Conservation (phyloP, 1,140 invertebrate species). For the Gonatopus flavifemur region DNA sequence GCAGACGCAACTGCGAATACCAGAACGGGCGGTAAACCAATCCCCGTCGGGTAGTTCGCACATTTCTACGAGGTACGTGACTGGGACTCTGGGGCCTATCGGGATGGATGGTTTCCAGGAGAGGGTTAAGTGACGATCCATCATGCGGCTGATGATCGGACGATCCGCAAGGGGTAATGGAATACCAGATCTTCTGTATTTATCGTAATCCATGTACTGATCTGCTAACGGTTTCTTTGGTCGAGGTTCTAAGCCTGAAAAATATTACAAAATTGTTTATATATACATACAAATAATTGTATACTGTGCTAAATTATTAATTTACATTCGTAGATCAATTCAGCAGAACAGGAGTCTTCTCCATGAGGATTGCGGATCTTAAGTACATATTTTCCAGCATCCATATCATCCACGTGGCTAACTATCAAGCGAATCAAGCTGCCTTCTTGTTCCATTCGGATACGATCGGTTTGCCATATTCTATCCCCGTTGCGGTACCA, state of each 20-base stretch:
- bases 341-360: slow-evolving; percentile 78
- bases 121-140: slow-evolving; percentile 79
- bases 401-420: slow-evolving; percentile 70
- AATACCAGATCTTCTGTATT: slow-evolving; percentile 76
- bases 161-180: slow-evolving; percentile 82
- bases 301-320: too few species aligned
- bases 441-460: slow-evolving; percentile 79
- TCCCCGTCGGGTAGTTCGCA: slow-evolving; percentile 84
- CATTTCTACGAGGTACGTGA: slow-evolving; percentile 95
- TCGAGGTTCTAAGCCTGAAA: slow-evolving; percentile 68
- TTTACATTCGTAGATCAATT: slow-evolving; percentile 82
- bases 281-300: neutral
- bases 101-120: slow-evolving; percentile 91
- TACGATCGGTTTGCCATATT: slow-evolving; percentile 77
- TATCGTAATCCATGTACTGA: slow-evolving; percentile 82
- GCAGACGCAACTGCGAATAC: slow-evolving; percentile 80
- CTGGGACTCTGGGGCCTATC: slow-evolving; percentile 74
- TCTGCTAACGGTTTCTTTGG: slow-evolving; percentile 73
- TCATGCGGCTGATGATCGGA: slow-evolving; percentile 87
- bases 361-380: slow-evolving; percentile 83
- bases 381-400: slow-evolving; percentile 81
- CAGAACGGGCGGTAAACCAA: slow-evolving; percentile 81
- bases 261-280: slow-evolving; percentile 12
- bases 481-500: slow-evolving; percentile 82
- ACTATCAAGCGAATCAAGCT: slow-evolving; percentile 78